Base-by-base conservation (phyloP, 2,888 invertebrate genomes). In the Agrypnus murinus region DNA sequence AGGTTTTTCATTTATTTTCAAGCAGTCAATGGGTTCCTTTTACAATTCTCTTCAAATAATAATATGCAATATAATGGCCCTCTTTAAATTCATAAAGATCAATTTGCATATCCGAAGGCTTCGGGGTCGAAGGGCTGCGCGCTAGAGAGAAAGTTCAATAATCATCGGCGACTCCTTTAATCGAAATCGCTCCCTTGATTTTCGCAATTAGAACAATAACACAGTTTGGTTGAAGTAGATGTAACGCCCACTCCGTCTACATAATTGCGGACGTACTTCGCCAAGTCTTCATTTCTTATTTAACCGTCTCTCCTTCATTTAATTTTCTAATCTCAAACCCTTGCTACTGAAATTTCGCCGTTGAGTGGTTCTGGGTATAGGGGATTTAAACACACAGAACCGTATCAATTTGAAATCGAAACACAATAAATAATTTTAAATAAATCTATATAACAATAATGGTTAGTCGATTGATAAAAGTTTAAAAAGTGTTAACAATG, bases 241-340 rank as follows among this genome's bases (percentile, higher is more conserved):
- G 38, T 43, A 25, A 45, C 67, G 59, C 57, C 67, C 59, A 17
- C 46, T 57, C 57, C 32, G 67, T 67, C 43, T 53, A 48, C 64
- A 67, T 68, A 71, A 71, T 67, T 72, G 65, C 68, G 60, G 60
- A 64, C 71, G 64, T 59, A 58, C 43, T 64, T 64, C 60, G 48
- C 50, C 3, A 43, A 38, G 58, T 59, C 63, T 63, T 66, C 71
- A 64, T 68, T 68, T 68, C 72, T 72, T 67, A 64, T 68, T 68
- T 67, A 65, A 64, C 38, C 59, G 72, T 48, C 63, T 48, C 63
- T 68, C 68, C 67, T 66, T 63, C 71, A 45, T 66, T 71, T 62
- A 71, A 71, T 71, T 71, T 66, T 63, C 66, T 71, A 71, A 71
- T 71, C 71, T 66, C 55, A 63, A 57, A 60, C 71, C 66, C 71